phyloP scores from a whole-genome alignment of 2,888 invertebrate species.

The Patella pellucida region DNA sequence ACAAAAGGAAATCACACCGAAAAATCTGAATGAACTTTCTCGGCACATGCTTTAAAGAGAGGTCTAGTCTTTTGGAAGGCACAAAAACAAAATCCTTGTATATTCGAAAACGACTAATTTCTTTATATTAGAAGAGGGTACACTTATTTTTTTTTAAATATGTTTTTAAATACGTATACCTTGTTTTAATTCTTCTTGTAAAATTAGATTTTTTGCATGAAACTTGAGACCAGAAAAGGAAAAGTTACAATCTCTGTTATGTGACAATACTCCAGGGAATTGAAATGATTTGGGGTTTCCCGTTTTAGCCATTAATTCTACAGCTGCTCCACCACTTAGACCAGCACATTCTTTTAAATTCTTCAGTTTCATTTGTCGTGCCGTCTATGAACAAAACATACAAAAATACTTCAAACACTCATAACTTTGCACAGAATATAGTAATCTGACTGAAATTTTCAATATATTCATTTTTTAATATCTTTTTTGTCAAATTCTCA shows the following conservation, averaged over 20 bases:
- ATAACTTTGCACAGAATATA: no score
- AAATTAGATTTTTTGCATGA: constrained; percentile 47
- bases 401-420: no score
- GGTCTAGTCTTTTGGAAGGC: no score
- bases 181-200: constrained; percentile 50
- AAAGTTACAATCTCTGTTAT: constrained; percentile 85
- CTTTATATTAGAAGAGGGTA: no score
- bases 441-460: no score
- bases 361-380: constrained; percentile 85
- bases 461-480: no score
- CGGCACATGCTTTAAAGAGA: no score
- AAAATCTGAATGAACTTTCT: no score
- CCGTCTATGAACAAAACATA: constrained; percentile 74
- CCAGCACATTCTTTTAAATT: constrained; percentile 82
- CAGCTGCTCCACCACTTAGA: constrained; percentile 86
- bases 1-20: no score
- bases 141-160: neutral
- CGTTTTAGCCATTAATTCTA: constrained; percentile 85
- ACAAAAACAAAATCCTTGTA: no score
- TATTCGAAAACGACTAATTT: no score
- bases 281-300: constrained; percentile 69
- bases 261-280: constrained; percentile 77
- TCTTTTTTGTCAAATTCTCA: no score
- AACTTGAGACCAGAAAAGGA: constrained; percentile 83
- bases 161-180: constrained; percentile 57